Percentiles rank a stretch among this genome's conserved stretches.
These are phyloP conservation scores for Oegoconia quadripuncta DNA, from an alignment of 2,888 invertebrate genomes.

Conservation along the genomic window DNA sequence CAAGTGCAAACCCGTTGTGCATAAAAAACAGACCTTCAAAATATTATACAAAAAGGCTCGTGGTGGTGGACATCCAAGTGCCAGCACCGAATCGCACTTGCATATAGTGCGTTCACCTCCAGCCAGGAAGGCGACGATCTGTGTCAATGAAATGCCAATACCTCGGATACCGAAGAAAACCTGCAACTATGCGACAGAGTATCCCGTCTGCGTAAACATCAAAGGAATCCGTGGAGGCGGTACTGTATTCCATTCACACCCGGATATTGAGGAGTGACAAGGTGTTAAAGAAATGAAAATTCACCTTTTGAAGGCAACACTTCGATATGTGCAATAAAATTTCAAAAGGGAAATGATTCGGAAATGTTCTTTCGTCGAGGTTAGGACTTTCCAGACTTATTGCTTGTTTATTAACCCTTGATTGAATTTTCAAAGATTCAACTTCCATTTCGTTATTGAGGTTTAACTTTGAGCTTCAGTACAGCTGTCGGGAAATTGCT, in stretches of 20 bases:
- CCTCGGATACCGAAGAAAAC: too few species aligned
- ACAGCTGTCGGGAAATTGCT: too few species aligned
- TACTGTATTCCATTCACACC: slow-evolving; percentile 46
- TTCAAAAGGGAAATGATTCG: slow-evolving; percentile 18
- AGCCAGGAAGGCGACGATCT: too few species aligned
- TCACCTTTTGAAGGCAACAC: slow-evolving; percentile 35
- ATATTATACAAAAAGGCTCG: too few species aligned
- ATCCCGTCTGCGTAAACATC: slow-evolving; percentile 5
- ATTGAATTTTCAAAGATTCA: too few species aligned
- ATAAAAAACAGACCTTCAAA: too few species aligned
- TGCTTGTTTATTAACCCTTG: background rate
- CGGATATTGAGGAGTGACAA: slow-evolving; percentile 62
- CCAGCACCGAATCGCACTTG: too few species aligned
- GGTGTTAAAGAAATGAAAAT: slow-evolving; percentile 45
- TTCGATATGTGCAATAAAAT: slow-evolving; percentile 49
- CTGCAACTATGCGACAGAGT: background rate
- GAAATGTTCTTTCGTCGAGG: background rate
- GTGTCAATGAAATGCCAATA: too few species aligned
- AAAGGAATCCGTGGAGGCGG: slow-evolving; percentile 12
- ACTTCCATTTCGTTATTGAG: too few species aligned
- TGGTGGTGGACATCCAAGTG: too few species aligned
- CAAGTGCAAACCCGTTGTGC: too few species aligned
- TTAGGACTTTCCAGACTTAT: slow-evolving; percentile 25
- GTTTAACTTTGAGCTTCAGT: slow-evolving; percentile 48
- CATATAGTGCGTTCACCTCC: too few species aligned